These are phyloP conservation scores for Mongoloraphidia duomilia DNA, from an alignment of 2,888 invertebrate genomes.

Conservation along the genomic window DNA sequence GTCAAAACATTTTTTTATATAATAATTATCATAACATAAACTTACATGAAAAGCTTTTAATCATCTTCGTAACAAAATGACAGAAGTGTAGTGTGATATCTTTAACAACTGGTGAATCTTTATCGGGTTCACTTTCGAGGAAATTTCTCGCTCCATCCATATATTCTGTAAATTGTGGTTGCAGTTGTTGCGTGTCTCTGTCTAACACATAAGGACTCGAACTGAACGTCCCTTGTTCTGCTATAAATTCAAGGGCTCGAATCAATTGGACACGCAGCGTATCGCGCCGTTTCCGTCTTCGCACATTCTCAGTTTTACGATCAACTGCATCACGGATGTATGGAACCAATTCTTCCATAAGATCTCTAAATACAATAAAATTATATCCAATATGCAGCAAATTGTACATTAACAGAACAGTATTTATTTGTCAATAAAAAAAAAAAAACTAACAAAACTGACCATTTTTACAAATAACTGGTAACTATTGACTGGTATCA, in stretches of 20 bases:
- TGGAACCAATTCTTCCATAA: slow-evolving; percentile 88
- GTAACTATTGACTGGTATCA: not conserved
- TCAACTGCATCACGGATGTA: slow-evolving; percentile 93
- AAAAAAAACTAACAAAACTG: not conserved
- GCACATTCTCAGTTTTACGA: slow-evolving; percentile 92
- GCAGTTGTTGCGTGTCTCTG: slow-evolving; percentile 65
- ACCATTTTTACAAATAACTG: not conserved
- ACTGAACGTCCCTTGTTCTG: slow-evolving; percentile 81
- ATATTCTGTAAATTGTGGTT: slow-evolving; percentile 82
- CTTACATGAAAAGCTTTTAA: slow-evolving; percentile 84
- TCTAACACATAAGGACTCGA: slow-evolving; percentile 74
- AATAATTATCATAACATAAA: slow-evolving; percentile 12
- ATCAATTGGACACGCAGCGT: slow-evolving; percentile 83
- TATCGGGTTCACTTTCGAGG: slow-evolving; percentile 86
- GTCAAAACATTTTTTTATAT: too few relatives aligned
- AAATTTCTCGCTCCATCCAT: slow-evolving; percentile 86
- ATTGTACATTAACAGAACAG: slow-evolving; percentile 1
- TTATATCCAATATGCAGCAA: not conserved
- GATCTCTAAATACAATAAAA: slow-evolving; percentile 48
- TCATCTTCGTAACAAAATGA: slow-evolving; percentile 83
- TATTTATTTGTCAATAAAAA: too few relatives aligned
- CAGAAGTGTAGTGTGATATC: slow-evolving; percentile 91
- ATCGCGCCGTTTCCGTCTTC: slow-evolving; percentile 79
- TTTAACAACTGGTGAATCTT: slow-evolving; percentile 73
- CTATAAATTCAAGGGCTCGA: slow-evolving; percentile 80